phyloP scores from a whole-genome alignment of 2,888 invertebrate genomes.

The Cataglyphis cursor region DNA sequence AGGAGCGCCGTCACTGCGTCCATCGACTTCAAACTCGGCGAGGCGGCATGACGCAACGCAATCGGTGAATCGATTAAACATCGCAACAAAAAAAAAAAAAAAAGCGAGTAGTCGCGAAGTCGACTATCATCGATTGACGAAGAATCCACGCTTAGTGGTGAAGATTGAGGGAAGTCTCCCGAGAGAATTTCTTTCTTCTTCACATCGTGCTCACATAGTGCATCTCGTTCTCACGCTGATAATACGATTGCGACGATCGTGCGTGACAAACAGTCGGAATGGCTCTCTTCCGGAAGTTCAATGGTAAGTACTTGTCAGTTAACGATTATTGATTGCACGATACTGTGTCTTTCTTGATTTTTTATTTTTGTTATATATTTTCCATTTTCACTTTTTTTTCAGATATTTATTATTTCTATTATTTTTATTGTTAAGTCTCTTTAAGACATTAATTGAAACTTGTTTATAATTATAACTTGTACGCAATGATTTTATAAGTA shows the following conservation, averaged over 20 bases:
- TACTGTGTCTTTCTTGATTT: neutral
- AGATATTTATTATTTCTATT: constrained; percentile 3
- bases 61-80: constrained; percentile 38
- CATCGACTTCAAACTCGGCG: constrained; percentile 3
- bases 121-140: constrained; percentile 16
- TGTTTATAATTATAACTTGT: neutral
- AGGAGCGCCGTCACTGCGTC: neutral
- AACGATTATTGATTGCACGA: neutral
- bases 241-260: constrained; percentile 11
- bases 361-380: neutral
- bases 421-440: neutral
- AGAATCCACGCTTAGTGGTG: neutral
- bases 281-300: constrained; percentile 71
- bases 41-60: constrained; percentile 63
- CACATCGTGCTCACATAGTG: neutral
- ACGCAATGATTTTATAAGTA: neutral
- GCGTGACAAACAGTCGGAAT: constrained; percentile 39
- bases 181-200: neutral
- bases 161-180: constrained; percentile 6
- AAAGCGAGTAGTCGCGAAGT: constrained; percentile 29
- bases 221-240: constrained; percentile 25
- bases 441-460: neutral
- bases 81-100: neutral
- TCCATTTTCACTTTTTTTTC: neutral
- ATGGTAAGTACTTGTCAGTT: constrained; percentile 66